Base-by-base conservation (phyloP, 2,888 invertebrate genomes). In the Lumbricus terrestris region DNA sequence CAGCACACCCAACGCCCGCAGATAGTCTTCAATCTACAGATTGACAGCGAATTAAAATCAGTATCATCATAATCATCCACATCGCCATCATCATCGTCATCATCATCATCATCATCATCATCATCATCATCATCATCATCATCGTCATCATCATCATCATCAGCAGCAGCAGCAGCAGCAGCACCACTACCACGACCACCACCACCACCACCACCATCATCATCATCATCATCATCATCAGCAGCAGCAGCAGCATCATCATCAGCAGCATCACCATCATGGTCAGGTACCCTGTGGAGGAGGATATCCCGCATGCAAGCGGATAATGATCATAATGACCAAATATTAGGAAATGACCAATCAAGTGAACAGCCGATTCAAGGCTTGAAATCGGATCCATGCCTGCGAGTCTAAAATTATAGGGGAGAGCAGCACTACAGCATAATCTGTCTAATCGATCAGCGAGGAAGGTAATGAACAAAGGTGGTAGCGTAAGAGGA, bases 171-270 rank as follows among this genome's bases (percentile, higher is more conserved):
- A 47, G 18, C 47, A 20, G 18, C 20, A 47, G 18, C 47, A 6
- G 18, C 1, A 23, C 23, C 47, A n/a, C 34, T 33, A 29, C 34
- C 89, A 5, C 37, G 54, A 54, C 54, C 89, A 54, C 54, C 54
- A 34, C 23, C 89, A 89, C 18, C 54, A 89, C n/a, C 89, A 89
- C 37, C 54, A 42, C n/a, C 54, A 89, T 54, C 89, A 89, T 89
- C 47, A 89, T 89, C 89, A 42, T 89, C 47, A 40, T 89, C 34
- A 40, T 35, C 47, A 35, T 89, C n/a, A 29, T 89, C n/a, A 38
- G 29, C 47, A 89, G 18, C 33, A 47, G 42, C 18, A 88, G n/a
- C n/a, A n/a, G n/a, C 83, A 82, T 82, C 5, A 82, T 82, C n/a
- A 33, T 13, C n/a, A 82, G 5, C 11, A 82, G 15, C 35, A 88